Conservation (phyloP, 1,140 invertebrate species). For the Mactra quadrangularis region DNA sequence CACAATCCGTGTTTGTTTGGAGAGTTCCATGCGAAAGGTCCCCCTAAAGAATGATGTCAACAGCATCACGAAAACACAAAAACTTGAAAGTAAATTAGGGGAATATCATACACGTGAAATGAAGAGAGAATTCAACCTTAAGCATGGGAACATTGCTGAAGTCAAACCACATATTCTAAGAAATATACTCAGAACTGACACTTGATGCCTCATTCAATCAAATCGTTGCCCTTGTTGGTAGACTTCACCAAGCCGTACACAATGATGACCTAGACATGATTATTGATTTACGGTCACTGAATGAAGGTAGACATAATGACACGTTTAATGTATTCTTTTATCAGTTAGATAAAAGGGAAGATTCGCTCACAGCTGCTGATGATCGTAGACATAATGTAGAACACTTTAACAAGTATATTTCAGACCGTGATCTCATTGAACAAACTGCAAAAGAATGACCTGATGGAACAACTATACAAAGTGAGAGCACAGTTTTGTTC, state of each 20-base stretch:
- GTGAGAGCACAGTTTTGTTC: conserved; percentile 59
- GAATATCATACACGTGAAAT: conserved; percentile 66
- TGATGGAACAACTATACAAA: conserved; percentile 61
- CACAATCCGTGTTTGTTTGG: conserved; percentile 58
- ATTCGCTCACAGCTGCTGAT: conserved; percentile 57
- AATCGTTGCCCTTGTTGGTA: conserved; percentile 47
- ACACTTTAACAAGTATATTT: conserved; percentile 62
- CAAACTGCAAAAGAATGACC: conserved; percentile 43
- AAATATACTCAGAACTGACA: conserved; percentile 63
- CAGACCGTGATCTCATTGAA: conserved; percentile 59
- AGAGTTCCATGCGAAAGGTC: conserved; percentile 50
- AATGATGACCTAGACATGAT: conserved; percentile 62
- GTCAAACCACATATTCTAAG: conserved; percentile 60
- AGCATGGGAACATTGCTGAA: conserved; percentile 29
- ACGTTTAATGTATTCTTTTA: conserved; percentile 65
- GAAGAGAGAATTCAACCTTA: conserved; percentile 56
- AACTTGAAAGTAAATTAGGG: conserved; percentile 24
- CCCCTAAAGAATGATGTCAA: conserved; percentile 49
- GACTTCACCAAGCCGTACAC: conserved; percentile 51
- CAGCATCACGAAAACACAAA: conserved; percentile 45
- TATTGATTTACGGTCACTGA: conserved; percentile 61
- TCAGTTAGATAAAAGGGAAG: conserved; percentile 53
- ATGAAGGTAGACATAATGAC: conserved; percentile 63
- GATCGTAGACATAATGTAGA: conserved; percentile 54
- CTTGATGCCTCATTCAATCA: conserved; percentile 50